Evolutionary conservation across 2,113 vertebrate genomes (phyloP).

Genomic region (Caloenas nicobarica): DNA sequence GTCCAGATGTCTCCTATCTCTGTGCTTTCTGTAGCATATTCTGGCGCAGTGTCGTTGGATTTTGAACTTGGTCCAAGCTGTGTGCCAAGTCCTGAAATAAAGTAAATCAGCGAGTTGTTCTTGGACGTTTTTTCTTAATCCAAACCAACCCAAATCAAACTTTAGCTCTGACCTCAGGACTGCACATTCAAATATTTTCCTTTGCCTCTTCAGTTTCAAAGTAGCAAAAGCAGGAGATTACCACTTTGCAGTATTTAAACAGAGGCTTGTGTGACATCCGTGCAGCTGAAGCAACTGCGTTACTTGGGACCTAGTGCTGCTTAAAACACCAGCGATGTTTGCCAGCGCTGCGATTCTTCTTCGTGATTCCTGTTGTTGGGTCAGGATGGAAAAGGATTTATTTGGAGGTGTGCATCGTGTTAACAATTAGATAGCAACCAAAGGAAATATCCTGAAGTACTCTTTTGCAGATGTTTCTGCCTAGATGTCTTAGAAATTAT

Average conservation of each 20-base stretch:
- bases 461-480: background rate
- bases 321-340: background rate
- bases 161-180: conserved; percentile 77
- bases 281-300: background rate
- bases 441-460: background rate
- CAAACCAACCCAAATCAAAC: conserved; percentile 72
- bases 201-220: conserved; percentile 63
- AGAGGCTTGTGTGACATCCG: conserved; percentile 18
- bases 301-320: background rate
- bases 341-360: background rate
- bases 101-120: conserved; percentile 80
- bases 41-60: conserved; percentile 64
- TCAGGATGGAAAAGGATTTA: background rate
- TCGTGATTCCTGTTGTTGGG: background rate
- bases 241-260: conserved; percentile 31
- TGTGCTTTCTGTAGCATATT: conserved; percentile 71
- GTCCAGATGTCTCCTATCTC: conserved; percentile 79
- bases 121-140: conserved; percentile 76
- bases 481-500: background rate
- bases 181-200: conserved; percentile 70
- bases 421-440: background rate
- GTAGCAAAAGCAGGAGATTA: conserved; percentile 63
- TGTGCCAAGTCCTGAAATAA: conserved; percentile 82
- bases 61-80: conserved; percentile 68
- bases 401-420: background rate